Evolutionary conservation across 2,797 vertebrate genomes (phyloP).

Genomic region (Gymnoscopelus microlampas): DNA sequence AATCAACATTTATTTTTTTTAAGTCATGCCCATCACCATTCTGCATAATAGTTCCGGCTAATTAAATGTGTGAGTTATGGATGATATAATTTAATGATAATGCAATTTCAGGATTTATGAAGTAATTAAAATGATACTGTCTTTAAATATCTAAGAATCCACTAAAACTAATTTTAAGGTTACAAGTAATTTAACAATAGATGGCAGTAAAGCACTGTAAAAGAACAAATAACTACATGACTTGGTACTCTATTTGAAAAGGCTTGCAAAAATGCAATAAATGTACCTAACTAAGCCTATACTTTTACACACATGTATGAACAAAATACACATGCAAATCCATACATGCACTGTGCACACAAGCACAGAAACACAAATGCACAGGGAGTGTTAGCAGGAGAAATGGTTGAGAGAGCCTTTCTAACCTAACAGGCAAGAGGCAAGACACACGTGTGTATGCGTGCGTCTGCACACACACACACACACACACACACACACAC

Average conservation of each 20-base stretch:
- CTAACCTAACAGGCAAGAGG: neutral
- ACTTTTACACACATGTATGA: no score
- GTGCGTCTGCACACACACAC: neutral
- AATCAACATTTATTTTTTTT: no score
- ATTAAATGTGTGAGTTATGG: no score
- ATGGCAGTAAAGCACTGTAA: constrained; percentile 72
- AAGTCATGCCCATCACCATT: no score
- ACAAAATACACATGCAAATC: no score
- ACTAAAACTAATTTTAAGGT: neutral
- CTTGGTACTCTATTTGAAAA: neutral
- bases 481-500: constrained; percentile 7
- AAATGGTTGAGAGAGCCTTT: no score
- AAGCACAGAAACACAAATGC: no score
- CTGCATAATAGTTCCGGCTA: no score
- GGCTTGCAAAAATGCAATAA: no score
- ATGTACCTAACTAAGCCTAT: no score
- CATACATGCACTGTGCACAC: no score
- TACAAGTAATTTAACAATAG: constrained; percentile 54
- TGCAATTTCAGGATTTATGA: neutral
- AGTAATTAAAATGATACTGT: neutral
- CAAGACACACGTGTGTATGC: neutral
- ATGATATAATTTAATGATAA: neutral
- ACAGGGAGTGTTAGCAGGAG: no score
- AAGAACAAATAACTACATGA: constrained; percentile 8
- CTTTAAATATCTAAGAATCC: neutral